These are phyloP conservation scores for Drosophila birchii DNA, from an alignment of 2,888 invertebrate genomes.

Conservation along the genomic window DNA sequence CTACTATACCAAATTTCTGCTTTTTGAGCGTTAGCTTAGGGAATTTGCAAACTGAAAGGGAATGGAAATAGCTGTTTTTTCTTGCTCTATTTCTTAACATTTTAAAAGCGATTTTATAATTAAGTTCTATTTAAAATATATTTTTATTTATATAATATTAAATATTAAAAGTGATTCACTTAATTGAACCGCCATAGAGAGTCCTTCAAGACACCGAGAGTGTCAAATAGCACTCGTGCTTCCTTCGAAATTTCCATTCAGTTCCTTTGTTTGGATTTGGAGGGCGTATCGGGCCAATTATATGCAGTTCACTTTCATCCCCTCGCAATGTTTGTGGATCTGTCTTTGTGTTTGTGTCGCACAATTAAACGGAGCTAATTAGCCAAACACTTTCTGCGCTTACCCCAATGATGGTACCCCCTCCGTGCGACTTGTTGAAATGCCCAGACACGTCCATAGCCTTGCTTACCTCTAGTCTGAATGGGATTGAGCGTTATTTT, in stretches of 20 bases:
- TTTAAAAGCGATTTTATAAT: neutral
- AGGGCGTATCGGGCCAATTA: conserved; percentile 69
- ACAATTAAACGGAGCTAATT: conserved; percentile 61
- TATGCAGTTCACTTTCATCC: conserved; percentile 56
- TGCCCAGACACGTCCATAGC: conserved; percentile 59
- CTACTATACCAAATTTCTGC: too few relatives aligned
- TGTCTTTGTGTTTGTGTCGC: conserved; percentile 41
- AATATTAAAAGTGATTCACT: neutral
- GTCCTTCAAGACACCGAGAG: neutral
- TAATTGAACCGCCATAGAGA: neutral
- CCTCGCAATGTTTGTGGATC: conserved; percentile 28
- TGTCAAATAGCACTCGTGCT: neutral
- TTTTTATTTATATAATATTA: neutral
- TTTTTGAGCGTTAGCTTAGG: neutral
- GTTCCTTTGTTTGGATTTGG: conserved; percentile 43
- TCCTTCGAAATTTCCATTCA: neutral
- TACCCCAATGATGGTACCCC: neutral
- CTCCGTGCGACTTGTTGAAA: conserved; percentile 38
- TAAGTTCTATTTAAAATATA: neutral
- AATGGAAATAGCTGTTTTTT: neutral
- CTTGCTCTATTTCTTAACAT: too few relatives aligned
- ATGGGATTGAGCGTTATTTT: conserved; percentile 58
- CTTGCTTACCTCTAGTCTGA: conserved; percentile 61
- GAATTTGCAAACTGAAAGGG: neutral
- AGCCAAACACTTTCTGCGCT: conserved; percentile 66